Percentiles rank a stretch among this genome's conserved stretches.
These are phyloP conservation scores for Propithecus coquereli DNA, from an alignment of 2,113 vertebrate species.

Conservation along the genomic window DNA sequence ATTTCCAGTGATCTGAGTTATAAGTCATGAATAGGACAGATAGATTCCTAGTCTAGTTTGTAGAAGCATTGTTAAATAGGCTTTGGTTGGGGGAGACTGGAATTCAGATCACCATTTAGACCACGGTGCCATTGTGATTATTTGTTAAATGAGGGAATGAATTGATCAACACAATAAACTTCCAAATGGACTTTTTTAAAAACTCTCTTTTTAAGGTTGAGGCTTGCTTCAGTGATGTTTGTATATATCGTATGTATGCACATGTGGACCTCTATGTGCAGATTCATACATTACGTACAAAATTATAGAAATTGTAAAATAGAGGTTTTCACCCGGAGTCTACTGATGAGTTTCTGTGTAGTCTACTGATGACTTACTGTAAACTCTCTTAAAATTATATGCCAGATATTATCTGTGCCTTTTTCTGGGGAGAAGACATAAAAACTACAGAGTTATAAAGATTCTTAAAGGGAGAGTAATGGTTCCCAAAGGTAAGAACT, in stretches of 20 bases:
- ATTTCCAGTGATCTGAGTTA: conserved; percentile 34
- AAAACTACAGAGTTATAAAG: not conserved
- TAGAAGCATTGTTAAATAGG: not conserved
- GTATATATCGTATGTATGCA: not conserved
- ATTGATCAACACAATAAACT: not conserved
- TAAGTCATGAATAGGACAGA: not conserved
- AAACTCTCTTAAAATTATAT: not conserved
- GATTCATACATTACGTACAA: not conserved
- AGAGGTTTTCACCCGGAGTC: not conserved
- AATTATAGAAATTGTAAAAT: not conserved
- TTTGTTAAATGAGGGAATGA: conserved; percentile 10
- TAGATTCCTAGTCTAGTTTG: not conserved
- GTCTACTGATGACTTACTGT: not conserved
- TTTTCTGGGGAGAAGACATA: not conserved
- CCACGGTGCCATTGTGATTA: not conserved
- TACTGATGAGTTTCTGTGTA: not conserved
- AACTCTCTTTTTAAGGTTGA: not conserved
- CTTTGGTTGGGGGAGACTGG: not conserved
- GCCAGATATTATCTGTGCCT: not conserved
- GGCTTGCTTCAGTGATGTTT: not conserved
- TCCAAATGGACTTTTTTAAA: not conserved
- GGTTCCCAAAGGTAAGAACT: not conserved
- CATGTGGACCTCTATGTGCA: not conserved
- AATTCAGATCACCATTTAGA: conserved; percentile 4
- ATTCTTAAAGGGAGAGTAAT: not conserved